These are phyloP conservation scores for Ictalurus punctatus DNA, from an alignment of 2,113 vertebrate genomes.

Conservation along the genomic window DNA sequence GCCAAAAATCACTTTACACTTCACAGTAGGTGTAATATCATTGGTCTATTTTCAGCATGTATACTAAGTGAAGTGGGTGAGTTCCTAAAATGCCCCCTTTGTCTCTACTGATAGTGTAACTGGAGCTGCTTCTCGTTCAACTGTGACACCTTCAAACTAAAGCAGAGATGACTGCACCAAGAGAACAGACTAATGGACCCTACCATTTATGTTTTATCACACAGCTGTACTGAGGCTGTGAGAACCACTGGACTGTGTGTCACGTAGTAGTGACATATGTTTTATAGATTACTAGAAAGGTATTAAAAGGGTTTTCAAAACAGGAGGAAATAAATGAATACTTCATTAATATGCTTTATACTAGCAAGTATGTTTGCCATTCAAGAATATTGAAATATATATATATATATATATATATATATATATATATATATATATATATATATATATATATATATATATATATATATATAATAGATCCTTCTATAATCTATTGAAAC, in stretches of 20 bases:
- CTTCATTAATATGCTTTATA: background rate
- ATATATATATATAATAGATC: too few species aligned
- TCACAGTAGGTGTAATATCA: background rate
- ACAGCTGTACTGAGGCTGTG: background rate
- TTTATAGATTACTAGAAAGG: background rate
- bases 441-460: too few species aligned
- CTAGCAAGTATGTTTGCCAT: background rate
- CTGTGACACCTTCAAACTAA: conserved; percentile 19
- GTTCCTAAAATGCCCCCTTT: conserved; percentile 13
- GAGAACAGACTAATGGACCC: conserved; percentile 13
- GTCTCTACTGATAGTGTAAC: conserved; percentile 43
- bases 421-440: too few species aligned
- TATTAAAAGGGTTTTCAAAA: background rate
- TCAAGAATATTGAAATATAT: too few species aligned
- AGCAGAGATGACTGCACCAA: conserved; percentile 6
- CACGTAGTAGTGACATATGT: background rate
- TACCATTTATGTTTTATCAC: conserved; percentile 16
- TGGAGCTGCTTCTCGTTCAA: conserved; percentile 37
- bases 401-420: too few species aligned
- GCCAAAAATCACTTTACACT: background rate
- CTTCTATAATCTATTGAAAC: too few species aligned
- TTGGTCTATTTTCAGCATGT: background rate
- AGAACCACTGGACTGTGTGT: background rate
- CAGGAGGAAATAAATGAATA: background rate
- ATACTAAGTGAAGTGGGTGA: background rate